Percentiles rank a stretch among this genome's conserved stretches.
These are phyloP conservation scores for Lissonota sp. DNA, from an alignment of 2,888 invertebrate species.

Conservation along the genomic window DNA sequence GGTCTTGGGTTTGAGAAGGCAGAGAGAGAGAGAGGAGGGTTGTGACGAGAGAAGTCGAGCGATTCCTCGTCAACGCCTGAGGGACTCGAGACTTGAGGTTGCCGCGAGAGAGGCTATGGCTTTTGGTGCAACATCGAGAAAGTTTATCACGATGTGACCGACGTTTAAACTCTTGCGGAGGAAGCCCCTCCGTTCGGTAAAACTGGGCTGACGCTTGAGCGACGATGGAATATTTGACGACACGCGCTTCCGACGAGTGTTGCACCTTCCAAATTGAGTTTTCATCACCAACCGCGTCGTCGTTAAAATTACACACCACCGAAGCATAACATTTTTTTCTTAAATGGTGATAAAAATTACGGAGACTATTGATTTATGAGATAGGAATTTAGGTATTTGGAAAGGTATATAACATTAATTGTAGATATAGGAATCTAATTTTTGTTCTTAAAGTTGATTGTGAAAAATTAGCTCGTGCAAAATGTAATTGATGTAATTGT, in stretches of 20 bases:
- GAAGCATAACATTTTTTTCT: no score
- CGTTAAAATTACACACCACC: constrained; percentile 9
- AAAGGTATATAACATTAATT: no score
- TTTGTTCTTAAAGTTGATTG: no score
- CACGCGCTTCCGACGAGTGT: background rate
- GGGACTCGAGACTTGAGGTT: constrained; percentile 27
- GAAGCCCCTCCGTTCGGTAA: constrained; percentile 34
- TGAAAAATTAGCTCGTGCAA: no score
- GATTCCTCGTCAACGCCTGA: constrained; percentile 19
- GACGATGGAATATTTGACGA: background rate
- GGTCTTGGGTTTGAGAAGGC: background rate
- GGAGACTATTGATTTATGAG: no score
- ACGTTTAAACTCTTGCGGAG: constrained; percentile 52
- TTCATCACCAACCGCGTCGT: constrained; percentile 4
- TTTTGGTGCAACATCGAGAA: constrained; percentile 48
- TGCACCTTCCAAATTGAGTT: constrained; percentile 39
- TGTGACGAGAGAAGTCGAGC: constrained; percentile 20
- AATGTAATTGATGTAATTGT: no score
- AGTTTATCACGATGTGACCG: constrained; percentile 54
- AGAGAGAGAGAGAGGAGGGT: background rate
- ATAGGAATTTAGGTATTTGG: no score
- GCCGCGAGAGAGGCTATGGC: constrained; percentile 8
- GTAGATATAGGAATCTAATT: no score
- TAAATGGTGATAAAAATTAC: no score
- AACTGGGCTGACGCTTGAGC: constrained; percentile 26